Conservation (phyloP, 2,888 invertebrate genomes). For the Anoncus sp. region DNA sequence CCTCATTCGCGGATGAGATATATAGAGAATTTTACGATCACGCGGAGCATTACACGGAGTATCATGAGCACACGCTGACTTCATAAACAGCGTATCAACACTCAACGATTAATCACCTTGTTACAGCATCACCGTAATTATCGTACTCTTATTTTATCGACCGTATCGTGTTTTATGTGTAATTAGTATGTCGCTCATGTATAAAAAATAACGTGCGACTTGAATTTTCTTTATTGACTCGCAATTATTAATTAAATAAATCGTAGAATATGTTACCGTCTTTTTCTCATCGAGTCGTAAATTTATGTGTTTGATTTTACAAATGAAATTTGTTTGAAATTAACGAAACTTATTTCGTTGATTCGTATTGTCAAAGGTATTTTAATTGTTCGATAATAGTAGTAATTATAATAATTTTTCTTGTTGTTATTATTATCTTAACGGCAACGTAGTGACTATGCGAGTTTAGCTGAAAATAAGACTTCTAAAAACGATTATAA, state of each 20-base stretch:
- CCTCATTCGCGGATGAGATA: conserved; percentile 58
- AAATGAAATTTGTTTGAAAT: neutral
- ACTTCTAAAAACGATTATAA: conserved; percentile 48
- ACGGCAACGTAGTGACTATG: conserved; percentile 1
- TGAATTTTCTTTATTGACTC: conserved; percentile 8
- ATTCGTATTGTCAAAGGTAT: neutral
- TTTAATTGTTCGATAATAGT: neutral
- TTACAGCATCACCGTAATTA: conserved; percentile 43
- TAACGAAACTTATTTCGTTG: neutral
- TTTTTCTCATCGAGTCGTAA: neutral
- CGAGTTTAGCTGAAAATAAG: conserved; percentile 36
- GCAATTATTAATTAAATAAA: conserved; percentile 11
- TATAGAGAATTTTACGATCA: conserved; percentile 49
- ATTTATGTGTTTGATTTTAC: neutral
- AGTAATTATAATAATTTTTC: neutral
- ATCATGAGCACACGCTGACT: conserved; percentile 22
- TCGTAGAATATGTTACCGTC: neutral
- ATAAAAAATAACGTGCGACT: conserved; percentile 15
- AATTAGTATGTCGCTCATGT: conserved; percentile 38
- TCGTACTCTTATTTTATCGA: conserved; percentile 30
- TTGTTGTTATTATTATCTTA: neutral
- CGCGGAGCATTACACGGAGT: conserved; percentile 25
- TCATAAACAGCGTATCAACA: conserved; percentile 57
- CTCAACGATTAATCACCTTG: conserved; percentile 51
- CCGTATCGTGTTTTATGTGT: conserved; percentile 36